phyloP scores from a whole-genome alignment of 2,797 vertebrate genomes.

The Smutsia gigantea region DNA sequence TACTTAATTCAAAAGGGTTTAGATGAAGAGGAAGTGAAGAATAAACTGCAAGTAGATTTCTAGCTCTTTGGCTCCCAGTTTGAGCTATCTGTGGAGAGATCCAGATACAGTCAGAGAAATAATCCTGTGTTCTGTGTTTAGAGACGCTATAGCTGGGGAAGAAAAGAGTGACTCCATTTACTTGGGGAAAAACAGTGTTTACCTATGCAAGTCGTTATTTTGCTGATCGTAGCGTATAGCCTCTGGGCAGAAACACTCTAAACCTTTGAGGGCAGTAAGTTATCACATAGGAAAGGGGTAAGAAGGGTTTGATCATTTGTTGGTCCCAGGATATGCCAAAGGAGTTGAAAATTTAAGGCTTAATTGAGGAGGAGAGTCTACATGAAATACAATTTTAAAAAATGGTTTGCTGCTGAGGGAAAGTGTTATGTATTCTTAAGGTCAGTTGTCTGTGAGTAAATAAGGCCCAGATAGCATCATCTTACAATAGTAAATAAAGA shows the following conservation, averaged over 20 bases:
- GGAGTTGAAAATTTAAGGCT: background rate
- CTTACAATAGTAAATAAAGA: background rate
- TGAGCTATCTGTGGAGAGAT: background rate
- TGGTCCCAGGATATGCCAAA: background rate
- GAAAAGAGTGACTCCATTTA: background rate
- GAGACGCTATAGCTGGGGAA: background rate
- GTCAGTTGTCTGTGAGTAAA: background rate
- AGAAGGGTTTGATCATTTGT: background rate
- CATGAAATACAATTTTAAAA: background rate
- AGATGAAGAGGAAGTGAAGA: background rate
- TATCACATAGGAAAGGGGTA: background rate
- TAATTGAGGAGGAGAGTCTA: background rate
- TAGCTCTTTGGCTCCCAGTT: background rate
- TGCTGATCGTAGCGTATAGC: background rate
- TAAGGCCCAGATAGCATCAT: background rate
- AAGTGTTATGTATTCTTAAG: background rate
- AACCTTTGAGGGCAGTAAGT: background rate
- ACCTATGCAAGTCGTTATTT: background rate
- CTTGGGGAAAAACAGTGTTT: background rate
- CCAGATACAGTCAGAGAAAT: background rate
- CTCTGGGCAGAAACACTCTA: background rate
- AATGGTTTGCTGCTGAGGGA: background rate
- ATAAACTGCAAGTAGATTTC: background rate
- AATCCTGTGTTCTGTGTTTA: background rate
- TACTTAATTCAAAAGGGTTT: constrained; percentile 25